Conservation (phyloP, 2,797 vertebrate species). For the Spinus olivaceus region DNA sequence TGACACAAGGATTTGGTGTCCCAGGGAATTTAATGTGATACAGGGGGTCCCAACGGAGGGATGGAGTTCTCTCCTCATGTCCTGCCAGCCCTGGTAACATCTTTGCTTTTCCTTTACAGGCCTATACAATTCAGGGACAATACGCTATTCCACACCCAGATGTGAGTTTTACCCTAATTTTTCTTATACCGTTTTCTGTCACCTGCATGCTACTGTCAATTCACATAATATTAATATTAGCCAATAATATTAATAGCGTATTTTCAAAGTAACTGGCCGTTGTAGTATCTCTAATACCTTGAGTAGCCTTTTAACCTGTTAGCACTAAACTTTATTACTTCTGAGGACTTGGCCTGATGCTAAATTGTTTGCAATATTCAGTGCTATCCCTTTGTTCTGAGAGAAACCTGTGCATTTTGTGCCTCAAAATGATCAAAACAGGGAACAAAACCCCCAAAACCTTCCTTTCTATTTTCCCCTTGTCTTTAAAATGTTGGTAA, state of each 20-base stretch:
- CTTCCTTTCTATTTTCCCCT: neutral
- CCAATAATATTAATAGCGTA: conserved; percentile 82
- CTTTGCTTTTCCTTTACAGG: conserved; percentile 78
- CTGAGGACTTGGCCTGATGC: conserved; percentile 88
- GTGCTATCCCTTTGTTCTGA: conserved; percentile 58
- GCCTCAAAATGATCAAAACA: conserved; percentile 29
- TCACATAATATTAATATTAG: conserved; percentile 88
- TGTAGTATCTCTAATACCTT: conserved; percentile 71
- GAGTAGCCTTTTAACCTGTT: conserved; percentile 73
- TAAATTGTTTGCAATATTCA: conserved; percentile 59
- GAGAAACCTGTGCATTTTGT: conserved; percentile 54
- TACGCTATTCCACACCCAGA: conserved; percentile 99
- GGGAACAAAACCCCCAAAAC: neutral
- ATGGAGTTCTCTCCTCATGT: neutral
- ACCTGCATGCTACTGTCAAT: conserved; percentile 79
- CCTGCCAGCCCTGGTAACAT: neutral
- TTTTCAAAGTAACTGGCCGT: conserved; percentile 68
- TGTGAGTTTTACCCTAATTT: conserved; percentile 86
- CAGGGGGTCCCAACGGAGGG: neutral
- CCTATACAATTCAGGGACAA: conserved; percentile 99
- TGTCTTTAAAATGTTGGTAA: neutral
- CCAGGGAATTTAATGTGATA: neutral
- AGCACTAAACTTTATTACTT: conserved; percentile 68
- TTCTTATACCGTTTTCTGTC: conserved; percentile 54
- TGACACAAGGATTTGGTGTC: neutral